Evolutionary conservation across 2,888 invertebrate genomes (phyloP).

Genomic region (Nemurella pictetii): DNA sequence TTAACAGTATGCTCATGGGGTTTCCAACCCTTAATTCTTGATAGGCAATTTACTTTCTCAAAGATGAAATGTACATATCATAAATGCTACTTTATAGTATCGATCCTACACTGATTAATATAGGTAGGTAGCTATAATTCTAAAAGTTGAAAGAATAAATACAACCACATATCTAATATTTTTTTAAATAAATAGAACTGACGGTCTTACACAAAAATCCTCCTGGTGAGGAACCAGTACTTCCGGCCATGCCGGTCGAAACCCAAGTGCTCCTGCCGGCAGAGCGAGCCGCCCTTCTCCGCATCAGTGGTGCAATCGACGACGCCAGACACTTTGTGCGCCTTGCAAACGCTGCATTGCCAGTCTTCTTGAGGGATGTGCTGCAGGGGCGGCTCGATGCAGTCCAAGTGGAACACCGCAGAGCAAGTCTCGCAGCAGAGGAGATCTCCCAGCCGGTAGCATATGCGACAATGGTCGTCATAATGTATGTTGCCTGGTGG

Average conservation of each 20-base stretch:
- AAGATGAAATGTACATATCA: no score
- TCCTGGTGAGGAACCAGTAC: slow-evolving; percentile 93
- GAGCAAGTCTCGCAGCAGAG: slow-evolving; percentile 98
- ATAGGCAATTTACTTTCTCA: no score
- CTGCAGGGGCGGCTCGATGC: slow-evolving; percentile 91
- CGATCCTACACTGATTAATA: no score
- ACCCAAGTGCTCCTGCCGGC: slow-evolving; percentile 92
- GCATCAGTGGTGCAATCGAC: slow-evolving; percentile 89
- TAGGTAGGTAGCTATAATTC: no score
- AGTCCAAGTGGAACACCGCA: slow-evolving; percentile 95
- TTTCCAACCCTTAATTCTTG: no score
- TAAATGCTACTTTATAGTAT: no score
- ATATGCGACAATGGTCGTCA: slow-evolving; percentile 90
- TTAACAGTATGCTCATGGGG: no score
- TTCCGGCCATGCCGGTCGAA: slow-evolving; percentile 95
- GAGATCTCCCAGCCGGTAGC: slow-evolving; percentile 90
- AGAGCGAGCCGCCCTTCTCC: slow-evolving; percentile 88
- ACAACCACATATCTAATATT: no score
- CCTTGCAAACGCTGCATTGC: slow-evolving; percentile 93
- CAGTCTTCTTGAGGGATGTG: slow-evolving; percentile 97
- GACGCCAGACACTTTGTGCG: slow-evolving; percentile 89
- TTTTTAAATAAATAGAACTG: no score
- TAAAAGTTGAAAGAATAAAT: no score
- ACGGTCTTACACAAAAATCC: slow-evolving; percentile 95
- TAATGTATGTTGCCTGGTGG: slow-evolving; percentile 80